phyloP scores from a whole-genome alignment of 2,888 invertebrate genomes.

The Cantharis nigra region DNA sequence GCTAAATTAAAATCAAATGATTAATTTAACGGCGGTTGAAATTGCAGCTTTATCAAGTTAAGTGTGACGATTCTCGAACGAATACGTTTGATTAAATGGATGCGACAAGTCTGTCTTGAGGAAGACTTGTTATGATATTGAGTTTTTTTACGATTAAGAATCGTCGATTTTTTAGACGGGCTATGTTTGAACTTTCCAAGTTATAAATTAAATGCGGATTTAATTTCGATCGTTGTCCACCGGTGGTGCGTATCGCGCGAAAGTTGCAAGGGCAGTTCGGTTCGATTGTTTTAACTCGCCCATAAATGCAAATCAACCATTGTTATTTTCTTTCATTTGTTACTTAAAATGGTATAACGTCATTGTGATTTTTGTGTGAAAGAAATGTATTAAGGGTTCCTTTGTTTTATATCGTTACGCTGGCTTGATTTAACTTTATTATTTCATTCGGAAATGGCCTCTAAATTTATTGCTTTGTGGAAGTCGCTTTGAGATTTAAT shows the following conservation, averaged over 20 bases:
- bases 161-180: background rate
- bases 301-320: conserved; percentile 51
- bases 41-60: conserved; percentile 51
- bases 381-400: conserved; percentile 48
- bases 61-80: conserved; percentile 42
- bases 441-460: conserved; percentile 49
- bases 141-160: background rate
- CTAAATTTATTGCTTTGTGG: conserved; percentile 48
- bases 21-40: conserved; percentile 52
- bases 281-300: conserved; percentile 49
- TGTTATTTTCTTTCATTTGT: conserved; percentile 49
- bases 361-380: conserved; percentile 44
- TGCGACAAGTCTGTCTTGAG: conserved; percentile 12
- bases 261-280: conserved; percentile 35
- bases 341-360: conserved; percentile 49
- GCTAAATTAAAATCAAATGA: conserved; percentile 55
- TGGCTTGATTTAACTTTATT: conserved; percentile 48
- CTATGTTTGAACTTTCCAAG: background rate
- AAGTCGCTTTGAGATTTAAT: conserved; percentile 36
- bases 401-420: conserved; percentile 49
- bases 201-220: conserved; percentile 21
- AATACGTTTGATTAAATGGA: conserved; percentile 35
- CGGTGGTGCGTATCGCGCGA: conserved; percentile 18
- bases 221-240: conserved; percentile 22
- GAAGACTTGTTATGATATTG: background rate